These are phyloP conservation scores for Andrena hattorfiana DNA, from an alignment of 2,888 invertebrate genomes.

Conservation along the genomic window DNA sequence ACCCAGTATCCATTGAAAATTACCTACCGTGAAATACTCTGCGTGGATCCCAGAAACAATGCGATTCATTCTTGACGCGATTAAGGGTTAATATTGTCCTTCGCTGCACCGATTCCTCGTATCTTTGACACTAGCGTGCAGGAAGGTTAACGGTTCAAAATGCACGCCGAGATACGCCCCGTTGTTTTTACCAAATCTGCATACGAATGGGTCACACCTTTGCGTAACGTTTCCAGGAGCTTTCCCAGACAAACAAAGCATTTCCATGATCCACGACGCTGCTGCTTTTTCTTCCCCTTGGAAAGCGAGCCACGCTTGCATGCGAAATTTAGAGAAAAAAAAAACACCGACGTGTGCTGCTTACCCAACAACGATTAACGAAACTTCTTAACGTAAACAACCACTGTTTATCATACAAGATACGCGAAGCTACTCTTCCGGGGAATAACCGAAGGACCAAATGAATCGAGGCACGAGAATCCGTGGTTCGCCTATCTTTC, in stretches of 20 bases:
- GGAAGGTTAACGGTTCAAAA: not conserved
- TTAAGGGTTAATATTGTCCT: not conserved
- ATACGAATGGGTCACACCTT: not conserved
- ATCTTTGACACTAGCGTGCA: not conserved
- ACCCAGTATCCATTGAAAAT: constrained; percentile 27
- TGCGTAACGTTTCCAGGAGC: not conserved
- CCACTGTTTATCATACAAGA: not conserved
- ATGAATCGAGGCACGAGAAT: not conserved
- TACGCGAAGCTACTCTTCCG: not conserved
- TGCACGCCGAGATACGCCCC: not conserved
- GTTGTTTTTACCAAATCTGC: not conserved
- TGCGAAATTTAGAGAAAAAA: not conserved
- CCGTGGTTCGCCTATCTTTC: not conserved
- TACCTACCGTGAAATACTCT: not conserved
- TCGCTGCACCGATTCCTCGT: not conserved
- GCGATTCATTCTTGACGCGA: not conserved
- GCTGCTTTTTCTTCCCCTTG: not conserved
- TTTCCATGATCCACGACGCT: not conserved
- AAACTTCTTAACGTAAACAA: constrained; percentile 10
- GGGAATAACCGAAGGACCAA: not conserved
- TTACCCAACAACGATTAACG: constrained; percentile 12
- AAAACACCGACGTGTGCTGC: not conserved
- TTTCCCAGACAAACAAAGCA: not conserved
- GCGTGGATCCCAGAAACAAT: not conserved
- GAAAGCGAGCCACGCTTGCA: not conserved